Base-by-base conservation (phyloP, 2,888 invertebrate genomes). In the Labia minor region DNA sequence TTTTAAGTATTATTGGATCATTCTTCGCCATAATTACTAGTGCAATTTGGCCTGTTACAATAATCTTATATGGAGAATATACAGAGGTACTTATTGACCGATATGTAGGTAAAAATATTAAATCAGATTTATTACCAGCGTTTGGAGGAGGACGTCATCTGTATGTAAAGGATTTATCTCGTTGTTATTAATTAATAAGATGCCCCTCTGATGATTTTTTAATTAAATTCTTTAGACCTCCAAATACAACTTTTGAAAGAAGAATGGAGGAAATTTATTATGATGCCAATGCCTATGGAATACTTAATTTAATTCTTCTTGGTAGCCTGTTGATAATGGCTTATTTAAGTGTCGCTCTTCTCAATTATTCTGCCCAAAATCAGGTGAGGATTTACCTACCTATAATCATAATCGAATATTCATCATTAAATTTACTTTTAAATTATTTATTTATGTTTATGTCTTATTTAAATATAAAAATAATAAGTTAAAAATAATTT, bases 11-110 rank as follows among this genome's bases (percentile, higher is more conserved):
- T 19, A 11, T 61, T 14, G 70, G 70, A 1, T n/a, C 67, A 21
- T 1, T 68, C 11, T 26, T 72, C 77, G 66, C 80, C 77, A 0
- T 61, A 78, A 21, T 72, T 10, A 80, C 81, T 61, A 81, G 81
- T 0, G 75, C 77, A 1, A 80, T 81, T 1, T 76, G 81, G 1
- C 70, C 70, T 2, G 1, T 68, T 14, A 67, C 69, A 62, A 70
- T 68, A 21, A 67, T 70, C 19, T 62, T 70, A 18, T 70, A 70
- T 62, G 70, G 70, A n/a, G 70, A 70, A 65, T 70, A 63, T 63
- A 68, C 69, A 1, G 67, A 68, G 11, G 49, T 69, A 21, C 61
- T 70, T 4, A 69, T 70, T 26, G 70, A 68, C 14, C 68, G 70
- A 10, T 49, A 67, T 21, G 37, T 49, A 61, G 68, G 65, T 21